Base-by-base conservation (phyloP, 2,113 vertebrate species). In the Osmerus mordax region DNA sequence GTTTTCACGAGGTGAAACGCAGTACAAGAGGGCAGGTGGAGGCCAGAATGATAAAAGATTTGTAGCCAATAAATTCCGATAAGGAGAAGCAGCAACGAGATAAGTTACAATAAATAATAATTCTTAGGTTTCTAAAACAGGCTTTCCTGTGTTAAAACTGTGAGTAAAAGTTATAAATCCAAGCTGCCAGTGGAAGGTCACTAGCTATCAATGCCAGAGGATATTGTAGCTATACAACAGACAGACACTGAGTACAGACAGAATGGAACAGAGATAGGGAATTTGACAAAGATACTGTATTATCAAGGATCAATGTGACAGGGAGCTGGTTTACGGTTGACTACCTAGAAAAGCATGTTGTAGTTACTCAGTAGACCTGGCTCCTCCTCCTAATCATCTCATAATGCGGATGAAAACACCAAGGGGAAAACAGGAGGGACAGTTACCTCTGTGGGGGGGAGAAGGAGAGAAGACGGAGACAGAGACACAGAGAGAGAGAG, bases 11-110 rank as follows among this genome's bases (percentile, higher is more conserved):
- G 21, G 32, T 8, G 7, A 36, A 36, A 36, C 32, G 1, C 5
- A 6, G 6, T n/a, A 16, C 15, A 14, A 64, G 62, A 64, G 62
- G 28, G 23, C 62, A 64, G 28, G 14, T 36, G 29, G 62, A 29
- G 29, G 62, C 18, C 63, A 65, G 18, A 41, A 29, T 41, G 25
- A 18, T 65, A 65, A 65, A 65, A 62, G 29, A 65, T 36, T 36
- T 41, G 16, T 41, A 41, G 16, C 32, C 63, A 65, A 65, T 41
- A 65, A 65, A 65, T 14, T 28, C 5, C 3, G 15, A 11, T n/a
- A n/a, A 25, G 0, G 21, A 56, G 3, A 19, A 62, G 60, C 21
- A 29, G 23, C 60, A 62, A 14, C 11, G 28, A 15, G 21, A 62
- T 62, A 62, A 13, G 4, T 7, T 28, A 5, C 6, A 62, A 62